Conservation (phyloP, 2,888 invertebrate species). For the Idaea aversata region DNA sequence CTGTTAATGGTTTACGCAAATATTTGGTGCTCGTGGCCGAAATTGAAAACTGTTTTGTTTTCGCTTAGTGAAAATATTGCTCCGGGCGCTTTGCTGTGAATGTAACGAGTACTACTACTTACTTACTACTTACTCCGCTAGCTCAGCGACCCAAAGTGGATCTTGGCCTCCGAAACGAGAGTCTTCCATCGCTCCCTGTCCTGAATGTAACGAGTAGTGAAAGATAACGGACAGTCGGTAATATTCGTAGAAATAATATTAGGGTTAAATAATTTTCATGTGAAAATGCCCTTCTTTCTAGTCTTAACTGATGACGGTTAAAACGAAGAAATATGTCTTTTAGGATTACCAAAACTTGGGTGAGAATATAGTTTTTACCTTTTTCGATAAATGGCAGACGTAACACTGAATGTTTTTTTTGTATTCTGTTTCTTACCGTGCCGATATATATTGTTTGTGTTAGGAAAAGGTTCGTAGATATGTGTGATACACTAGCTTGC, state of each 20-base stretch:
- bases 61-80: not conserved
- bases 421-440: too few relatives aligned
- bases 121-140: too few relatives aligned
- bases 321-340: not conserved
- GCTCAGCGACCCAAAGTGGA: too few relatives aligned
- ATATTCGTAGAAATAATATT: not conserved
- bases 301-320: not conserved
- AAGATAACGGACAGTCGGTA: not conserved
- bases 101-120: not conserved
- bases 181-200: too few relatives aligned
- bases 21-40: slow-evolving; percentile 10
- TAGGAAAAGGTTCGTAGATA: not conserved
- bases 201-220: not conserved
- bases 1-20: slow-evolving; percentile 19
- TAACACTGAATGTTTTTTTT: too few relatives aligned
- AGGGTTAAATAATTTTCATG: not conserved
- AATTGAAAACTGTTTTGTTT: slow-evolving; percentile 1
- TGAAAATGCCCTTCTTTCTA: not conserved
- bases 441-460: too few relatives aligned
- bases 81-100: not conserved
- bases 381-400: too few relatives aligned
- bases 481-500: not conserved
- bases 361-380: not conserved
- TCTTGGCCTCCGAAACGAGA: too few relatives aligned
- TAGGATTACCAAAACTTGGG: not conserved